Percentiles rank a stretch among this genome's conserved stretches.
Conservation (phyloP, 2,113 vertebrate genomes). For the Dendropsophus ebraccatus region DNA sequence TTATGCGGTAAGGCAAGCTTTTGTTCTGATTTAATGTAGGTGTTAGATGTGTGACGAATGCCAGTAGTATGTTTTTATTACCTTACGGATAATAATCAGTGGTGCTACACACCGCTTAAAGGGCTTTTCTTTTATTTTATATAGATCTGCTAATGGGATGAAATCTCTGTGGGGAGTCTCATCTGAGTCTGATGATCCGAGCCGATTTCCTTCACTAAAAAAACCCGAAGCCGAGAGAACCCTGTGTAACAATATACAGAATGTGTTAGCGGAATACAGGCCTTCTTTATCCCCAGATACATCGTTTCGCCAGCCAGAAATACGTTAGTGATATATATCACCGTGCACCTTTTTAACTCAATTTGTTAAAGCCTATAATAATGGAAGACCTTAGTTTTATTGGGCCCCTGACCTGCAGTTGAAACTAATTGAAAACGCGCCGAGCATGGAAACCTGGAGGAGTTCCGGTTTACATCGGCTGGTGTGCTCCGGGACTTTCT, state of each 20-base stretch:
- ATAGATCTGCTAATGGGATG: slow-evolving; percentile 47
- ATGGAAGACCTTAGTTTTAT: slow-evolving; percentile 50
- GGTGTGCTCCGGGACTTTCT: slow-evolving; percentile 1
- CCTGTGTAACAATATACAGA: slow-evolving; percentile 39
- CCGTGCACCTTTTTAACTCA: slow-evolving; percentile 50
- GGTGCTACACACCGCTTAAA: slow-evolving; percentile 29
- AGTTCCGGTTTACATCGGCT: background rate
- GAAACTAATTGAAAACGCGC: slow-evolving; percentile 48
- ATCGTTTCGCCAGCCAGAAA: slow-evolving; percentile 29
- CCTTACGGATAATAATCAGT: background rate
- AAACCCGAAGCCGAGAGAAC: slow-evolving; percentile 15
- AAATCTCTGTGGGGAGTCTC: slow-evolving; percentile 48
- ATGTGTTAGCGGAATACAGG: slow-evolving; percentile 22
- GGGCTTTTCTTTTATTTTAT: slow-evolving; percentile 31
- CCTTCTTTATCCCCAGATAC: slow-evolving; percentile 9
- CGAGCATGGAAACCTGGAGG: slow-evolving; percentile 34
- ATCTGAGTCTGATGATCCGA: slow-evolving; percentile 15
- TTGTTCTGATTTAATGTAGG: slow-evolving; percentile 39
- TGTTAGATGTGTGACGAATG: background rate
- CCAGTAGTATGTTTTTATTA: slow-evolving; percentile 20
- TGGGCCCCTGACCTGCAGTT: slow-evolving; percentile 47
- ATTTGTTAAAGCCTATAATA: slow-evolving; percentile 55
- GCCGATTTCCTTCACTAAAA: slow-evolving; percentile 26
- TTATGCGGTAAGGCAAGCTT: background rate
- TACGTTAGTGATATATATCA: slow-evolving; percentile 45